Base-by-base conservation (phyloP, 2,888 invertebrate genomes). In the Agrypnus murinus region DNA sequence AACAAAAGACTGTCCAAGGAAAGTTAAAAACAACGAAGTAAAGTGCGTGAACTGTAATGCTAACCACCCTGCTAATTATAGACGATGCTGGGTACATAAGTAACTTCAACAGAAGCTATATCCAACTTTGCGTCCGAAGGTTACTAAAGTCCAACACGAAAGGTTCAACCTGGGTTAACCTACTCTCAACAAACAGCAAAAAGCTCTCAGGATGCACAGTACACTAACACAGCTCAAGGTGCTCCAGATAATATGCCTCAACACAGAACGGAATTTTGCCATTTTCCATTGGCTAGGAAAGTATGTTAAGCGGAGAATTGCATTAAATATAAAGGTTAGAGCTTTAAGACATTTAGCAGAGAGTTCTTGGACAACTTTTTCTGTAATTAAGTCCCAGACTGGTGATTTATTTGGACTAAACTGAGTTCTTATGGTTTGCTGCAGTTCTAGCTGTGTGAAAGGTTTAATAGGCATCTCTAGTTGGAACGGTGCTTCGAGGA, bases 1-100 rank as follows among this genome's bases (percentile, higher is more conserved):
- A 12, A 19, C 43, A 8, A 25, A 10, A n/a, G 43, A 53, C n/a
- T 62, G 34, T 32, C 62, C 62, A 10, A 10, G 34, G 9, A 63
- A 64, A 57, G 34, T 1, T 9, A 31, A 50, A 15, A 15, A 69
- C 10, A 36, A 64, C 2, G 12, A 43, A 19, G 34, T 62, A 17
- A 64, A 55, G 38, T 65, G 65, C 40, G 69, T 64, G 1, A 69
- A 69, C 43, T 69, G 69, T 31, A 48, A 34, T 1, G 69, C 31
- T 2, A 53, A 57, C 17, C 69, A 69, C 40, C 55, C 50, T 9
- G 69, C 63, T 9, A 53, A 53, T 9, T 63, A 62, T 43, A 48
- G 36, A 32, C 15, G 17, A 2, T 69, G 69, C 57, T 15, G 7
- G 3, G 17, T 58, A 1, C 58, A 58, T 38, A 58, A 38, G 17